Evolutionary conservation across 2,113 vertebrate genomes (phyloP).

Genomic region (Microcebus griseorufus): DNA sequence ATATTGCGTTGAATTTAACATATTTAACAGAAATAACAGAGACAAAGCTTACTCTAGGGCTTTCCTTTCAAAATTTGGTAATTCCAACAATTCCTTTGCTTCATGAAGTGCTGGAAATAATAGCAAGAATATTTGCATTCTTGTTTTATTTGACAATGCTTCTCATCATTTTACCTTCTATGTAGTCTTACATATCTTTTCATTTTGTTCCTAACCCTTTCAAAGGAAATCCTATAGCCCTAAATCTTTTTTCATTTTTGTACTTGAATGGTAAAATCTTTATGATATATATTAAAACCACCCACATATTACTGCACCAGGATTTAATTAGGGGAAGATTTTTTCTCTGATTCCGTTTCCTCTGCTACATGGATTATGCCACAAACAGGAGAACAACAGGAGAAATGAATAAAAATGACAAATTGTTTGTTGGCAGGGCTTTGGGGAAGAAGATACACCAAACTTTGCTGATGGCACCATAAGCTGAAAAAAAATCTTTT

Average conservation of each 20-base stretch:
- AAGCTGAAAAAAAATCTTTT: not conserved
- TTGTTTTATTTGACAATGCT: not conserved
- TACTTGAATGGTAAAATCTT: not conserved
- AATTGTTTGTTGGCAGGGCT: not conserved
- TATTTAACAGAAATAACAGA: conserved; percentile 28
- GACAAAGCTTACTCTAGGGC: not conserved
- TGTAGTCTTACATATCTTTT: not conserved
- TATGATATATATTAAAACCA: not conserved
- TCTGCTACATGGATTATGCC: not conserved
- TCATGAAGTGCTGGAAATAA: not conserved
- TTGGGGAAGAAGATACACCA: not conserved
- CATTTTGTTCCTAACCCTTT: not conserved
- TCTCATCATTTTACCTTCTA: not conserved
- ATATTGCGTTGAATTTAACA: not conserved
- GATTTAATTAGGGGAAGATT: conserved; percentile 1
- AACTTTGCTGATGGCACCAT: conserved; percentile 56
- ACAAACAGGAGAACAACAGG: conserved; percentile 19
- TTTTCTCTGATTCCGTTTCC: not conserved
- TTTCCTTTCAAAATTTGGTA: conserved; percentile 4
- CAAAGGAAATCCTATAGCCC: not conserved
- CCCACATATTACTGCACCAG: not conserved
- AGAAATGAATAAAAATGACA: conserved; percentile 51
- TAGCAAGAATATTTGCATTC: not conserved
- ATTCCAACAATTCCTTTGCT: conserved; percentile 40
- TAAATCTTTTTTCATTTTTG: not conserved